Base-by-base conservation (phyloP, 2,797 vertebrate genomes). In the Xenops minutus region DNA sequence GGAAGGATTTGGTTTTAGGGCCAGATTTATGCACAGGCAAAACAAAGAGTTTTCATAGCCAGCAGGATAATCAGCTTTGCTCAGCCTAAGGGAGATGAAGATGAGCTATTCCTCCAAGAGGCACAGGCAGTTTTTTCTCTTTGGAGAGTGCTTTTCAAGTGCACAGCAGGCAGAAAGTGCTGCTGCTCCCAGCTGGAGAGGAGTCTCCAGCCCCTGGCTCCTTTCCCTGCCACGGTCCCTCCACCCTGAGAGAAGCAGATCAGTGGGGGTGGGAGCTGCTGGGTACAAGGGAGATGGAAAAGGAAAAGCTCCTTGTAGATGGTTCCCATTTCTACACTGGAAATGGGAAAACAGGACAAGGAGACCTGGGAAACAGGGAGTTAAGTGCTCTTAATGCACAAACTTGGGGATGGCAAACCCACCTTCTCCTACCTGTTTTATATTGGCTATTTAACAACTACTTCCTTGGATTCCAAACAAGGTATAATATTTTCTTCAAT, bases 401-500 rank as follows among this genome's bases (percentile, higher is more conserved):
- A 72, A 26, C 37, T 48, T 39, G 30, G 24, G 26, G 63, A 39
- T 5, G 4, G 3, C 36, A 74, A 74, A 54, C 74, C 0, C 29
- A 56, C 21, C 9, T 49, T 61, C 49, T 56, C 44, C 46, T 88
- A 76, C 88, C 73, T 89, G 71, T 52, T n/a, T 49, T 84, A n/a
- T 43, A 73, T 27, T 30, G 64, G n/a, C 88, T 85, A 64, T 71
- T 83, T 68, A 89, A 85, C 71, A 80, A 74, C 77, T 61, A 49
- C 52, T 86, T 74, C 54, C 48, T 93, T 61, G 27, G 75, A 37
- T 91, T 95, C 73, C 68, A 81, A 87, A 88, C 34, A 87, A 66
- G 37, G 32, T 41, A 58, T 17, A 88, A n/a, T 79, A 92, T 88
- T 82, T 87, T 94, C 80, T 84, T 91, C 51, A 86, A 41, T 83